Percentiles rank a stretch among this genome's conserved stretches.
phyloP scores from a whole-genome alignment of 2,113 vertebrate species.

The Steatornis caripensis region DNA sequence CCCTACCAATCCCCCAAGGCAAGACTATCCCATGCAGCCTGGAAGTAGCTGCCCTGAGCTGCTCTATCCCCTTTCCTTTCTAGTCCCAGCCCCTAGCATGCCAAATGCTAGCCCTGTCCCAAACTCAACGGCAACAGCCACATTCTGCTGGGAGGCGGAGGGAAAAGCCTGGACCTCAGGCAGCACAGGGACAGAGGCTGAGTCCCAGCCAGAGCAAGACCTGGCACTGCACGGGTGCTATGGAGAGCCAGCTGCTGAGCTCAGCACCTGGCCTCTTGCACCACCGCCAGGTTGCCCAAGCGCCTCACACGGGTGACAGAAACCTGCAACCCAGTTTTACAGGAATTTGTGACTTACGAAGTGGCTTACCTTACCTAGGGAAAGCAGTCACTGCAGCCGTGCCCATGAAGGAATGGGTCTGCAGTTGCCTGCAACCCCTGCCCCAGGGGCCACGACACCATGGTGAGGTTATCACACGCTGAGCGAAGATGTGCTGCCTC shows the following conservation, averaged over 20 bases:
- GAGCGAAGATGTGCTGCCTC: background rate
- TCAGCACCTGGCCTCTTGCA: background rate
- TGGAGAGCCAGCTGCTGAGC: background rate
- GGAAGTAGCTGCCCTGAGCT: background rate
- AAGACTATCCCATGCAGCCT: background rate
- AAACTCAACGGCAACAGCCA: background rate
- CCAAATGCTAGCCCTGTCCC: rapidly evolving
- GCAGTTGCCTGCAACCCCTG: background rate
- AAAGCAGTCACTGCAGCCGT: rapidly evolving
- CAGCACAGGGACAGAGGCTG: background rate
- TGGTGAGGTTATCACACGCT: rapidly evolving
- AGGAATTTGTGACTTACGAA: background rate
- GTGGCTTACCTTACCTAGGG: background rate
- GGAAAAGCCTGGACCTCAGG: background rate
- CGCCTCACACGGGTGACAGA: rapidly evolving
- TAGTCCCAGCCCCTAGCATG: rapidly evolving
- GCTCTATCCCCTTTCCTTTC: background rate
- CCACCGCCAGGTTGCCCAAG: background rate
- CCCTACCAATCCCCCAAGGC: background rate
- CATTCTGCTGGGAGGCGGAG: background rate
- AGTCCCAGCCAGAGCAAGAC: background rate
- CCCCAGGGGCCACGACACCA: no score
- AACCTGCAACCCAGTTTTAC: background rate
- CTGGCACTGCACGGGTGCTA: rapidly evolving
- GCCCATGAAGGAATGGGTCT: background rate